Conservation (phyloP, 2,797 vertebrate species). For the Kryptolebias ocellatus region DNA sequence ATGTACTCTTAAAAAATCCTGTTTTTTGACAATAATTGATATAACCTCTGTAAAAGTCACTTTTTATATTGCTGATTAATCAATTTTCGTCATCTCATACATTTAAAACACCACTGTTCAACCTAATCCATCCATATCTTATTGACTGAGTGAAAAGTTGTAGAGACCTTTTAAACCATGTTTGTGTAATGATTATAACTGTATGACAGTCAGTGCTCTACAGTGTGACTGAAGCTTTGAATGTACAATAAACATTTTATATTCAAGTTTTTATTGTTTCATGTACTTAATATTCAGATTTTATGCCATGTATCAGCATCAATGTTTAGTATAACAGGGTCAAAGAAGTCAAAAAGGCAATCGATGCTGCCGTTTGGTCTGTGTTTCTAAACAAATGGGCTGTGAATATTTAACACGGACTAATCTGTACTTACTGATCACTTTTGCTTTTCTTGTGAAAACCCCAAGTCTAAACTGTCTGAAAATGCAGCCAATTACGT, state of each 20-base stretch:
- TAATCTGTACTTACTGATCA: conserved; percentile 43
- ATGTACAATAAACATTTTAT: conserved; percentile 49
- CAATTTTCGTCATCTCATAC: conserved; percentile 1
- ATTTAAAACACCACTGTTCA: conserved; percentile 17
- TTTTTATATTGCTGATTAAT: conserved; percentile 7
- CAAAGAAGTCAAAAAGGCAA: conserved; percentile 62
- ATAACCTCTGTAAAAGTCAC: conserved; percentile 20
- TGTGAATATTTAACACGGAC: conserved; percentile 60
- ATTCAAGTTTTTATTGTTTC: conserved; percentile 2
- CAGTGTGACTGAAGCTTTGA: conserved; percentile 20
- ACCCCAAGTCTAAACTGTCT: too few relatives aligned
- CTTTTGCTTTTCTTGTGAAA: conserved; percentile 24
- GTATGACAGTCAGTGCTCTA: conserved; percentile 21
- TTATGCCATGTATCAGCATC: conserved; percentile 17
- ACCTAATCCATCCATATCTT: neutral
- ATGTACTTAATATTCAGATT: conserved; percentile 6
- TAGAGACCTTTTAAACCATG: conserved; percentile 1
- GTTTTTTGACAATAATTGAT: conserved; percentile 15
- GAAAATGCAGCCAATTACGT: too few relatives aligned
- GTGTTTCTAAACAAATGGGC: conserved; percentile 23
- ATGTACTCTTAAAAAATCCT: conserved; percentile 16
- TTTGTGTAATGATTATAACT: conserved; percentile 19
- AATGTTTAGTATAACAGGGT: conserved; percentile 14
- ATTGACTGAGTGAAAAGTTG: conserved; percentile 12
- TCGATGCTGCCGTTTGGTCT: conserved; percentile 58